Percentiles rank a stretch among this genome's conserved stretches.
Conservation (phyloP, 2,113 vertebrate genomes). For the Sinocyclocheilus rhinocerous region DNA sequence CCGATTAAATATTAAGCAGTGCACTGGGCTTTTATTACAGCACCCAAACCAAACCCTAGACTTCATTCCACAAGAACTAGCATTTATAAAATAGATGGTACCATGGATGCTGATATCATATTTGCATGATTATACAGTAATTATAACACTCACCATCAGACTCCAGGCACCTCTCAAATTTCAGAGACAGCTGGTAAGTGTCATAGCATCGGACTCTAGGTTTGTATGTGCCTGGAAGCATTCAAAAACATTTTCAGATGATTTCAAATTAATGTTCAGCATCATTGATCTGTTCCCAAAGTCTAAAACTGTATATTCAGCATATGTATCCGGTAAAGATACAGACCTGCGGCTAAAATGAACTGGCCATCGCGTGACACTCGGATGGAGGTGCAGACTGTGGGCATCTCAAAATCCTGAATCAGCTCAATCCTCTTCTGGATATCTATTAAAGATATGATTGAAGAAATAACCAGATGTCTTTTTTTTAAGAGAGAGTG, state of each 20-base stretch:
- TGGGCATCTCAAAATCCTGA: conserved; percentile 99
- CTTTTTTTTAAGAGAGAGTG: background rate
- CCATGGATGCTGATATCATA: background rate
- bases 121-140: background rate
- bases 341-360: conserved; percentile 88
- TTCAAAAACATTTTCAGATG: background rate
- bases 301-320: background rate
- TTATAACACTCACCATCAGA: conserved; percentile 83
- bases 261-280: background rate
- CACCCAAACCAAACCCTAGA: conserved; percentile 14
- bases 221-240: conserved; percentile 90
- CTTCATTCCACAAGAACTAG: background rate
- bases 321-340: too few species aligned
- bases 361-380: conserved; percentile 95
- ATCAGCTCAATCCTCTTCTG: conserved; percentile 97
- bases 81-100: background rate
- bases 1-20: conserved; percentile 49
- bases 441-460: conserved; percentile 75
- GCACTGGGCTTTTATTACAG: conserved; percentile 28
- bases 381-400: conserved; percentile 89
- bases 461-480: background rate
- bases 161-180: conserved; percentile 97
- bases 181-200: conserved; percentile 93
- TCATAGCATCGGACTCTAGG: conserved; percentile 94
- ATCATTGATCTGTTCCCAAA: background rate